A percentile compares a stretch with the other conserved stretches of the same genome.
These are phyloP conservation scores for Polyodon spathula DNA, from an alignment of 2,113 vertebrate genomes.

Conservation along the genomic window DNA sequence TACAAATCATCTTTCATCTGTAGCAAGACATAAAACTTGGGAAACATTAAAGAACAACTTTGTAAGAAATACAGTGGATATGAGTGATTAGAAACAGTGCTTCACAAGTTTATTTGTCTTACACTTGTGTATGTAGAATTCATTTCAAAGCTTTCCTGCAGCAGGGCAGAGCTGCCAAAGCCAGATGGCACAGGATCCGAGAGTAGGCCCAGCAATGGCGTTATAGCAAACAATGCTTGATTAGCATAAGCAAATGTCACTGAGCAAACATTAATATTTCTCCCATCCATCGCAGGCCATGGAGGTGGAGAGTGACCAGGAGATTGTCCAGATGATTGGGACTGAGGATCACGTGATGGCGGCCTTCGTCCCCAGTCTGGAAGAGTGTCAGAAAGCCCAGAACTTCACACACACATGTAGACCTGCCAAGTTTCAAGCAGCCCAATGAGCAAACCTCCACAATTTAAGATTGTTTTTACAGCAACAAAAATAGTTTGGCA, in stretches of 20 bases:
- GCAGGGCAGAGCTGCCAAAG: slow-evolving; percentile 47
- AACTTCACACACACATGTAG: slow-evolving; percentile 98
- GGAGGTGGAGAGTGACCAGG: slow-evolving; percentile 97
- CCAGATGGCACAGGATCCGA: slow-evolving; percentile 65
- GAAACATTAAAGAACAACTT: neutral
- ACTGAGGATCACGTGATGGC: slow-evolving; percentile 96
- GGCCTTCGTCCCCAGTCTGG: slow-evolving; percentile 89
- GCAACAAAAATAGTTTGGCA: no score
- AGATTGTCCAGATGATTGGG: slow-evolving; percentile 98
- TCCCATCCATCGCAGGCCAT: slow-evolving; percentile 70
- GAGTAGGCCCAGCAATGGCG: slow-evolving; percentile 47
- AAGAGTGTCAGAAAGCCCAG: slow-evolving; percentile 97
- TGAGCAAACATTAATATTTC: slow-evolving; percentile 57
- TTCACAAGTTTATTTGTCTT: slow-evolving; percentile 35
- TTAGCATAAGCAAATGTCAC: slow-evolving; percentile 98
- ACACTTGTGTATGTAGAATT: slow-evolving; percentile 43
- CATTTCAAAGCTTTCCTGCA: slow-evolving; percentile 45
- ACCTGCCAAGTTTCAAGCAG: slow-evolving; percentile 18
- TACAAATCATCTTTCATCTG: no score
- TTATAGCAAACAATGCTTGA: slow-evolving; percentile 72
- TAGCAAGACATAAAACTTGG: no score
- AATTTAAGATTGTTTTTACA: no score
- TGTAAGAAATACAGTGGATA: neutral
- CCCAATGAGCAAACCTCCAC: neutral
- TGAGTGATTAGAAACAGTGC: slow-evolving; percentile 19